Percentiles rank a stretch among this genome's conserved stretches.
These are phyloP conservation scores for Mesorhabditis spiculigera DNA, from an alignment of 2,888 invertebrate genomes.

Conservation along the genomic window DNA sequence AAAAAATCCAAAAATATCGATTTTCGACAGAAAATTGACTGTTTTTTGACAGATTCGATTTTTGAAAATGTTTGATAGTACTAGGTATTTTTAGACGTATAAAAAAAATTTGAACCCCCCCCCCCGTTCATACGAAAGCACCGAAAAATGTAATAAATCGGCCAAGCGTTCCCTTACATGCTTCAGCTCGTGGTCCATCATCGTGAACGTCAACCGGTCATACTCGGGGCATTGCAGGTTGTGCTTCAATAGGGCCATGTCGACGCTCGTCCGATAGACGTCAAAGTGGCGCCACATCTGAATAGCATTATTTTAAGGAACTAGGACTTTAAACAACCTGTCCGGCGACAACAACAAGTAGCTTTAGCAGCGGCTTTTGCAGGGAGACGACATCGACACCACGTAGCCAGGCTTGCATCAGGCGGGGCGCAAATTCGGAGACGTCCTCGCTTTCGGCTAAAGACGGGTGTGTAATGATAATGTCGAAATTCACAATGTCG, in stretches of 20 bases:
- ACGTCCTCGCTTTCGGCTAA: conserved; percentile 73
- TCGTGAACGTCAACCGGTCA: too few relatives aligned
- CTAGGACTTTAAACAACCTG: conserved; percentile 19
- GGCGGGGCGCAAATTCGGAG: conserved; percentile 70
- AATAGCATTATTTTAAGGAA: conserved; percentile 63
- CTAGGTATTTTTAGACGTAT: too few relatives aligned
- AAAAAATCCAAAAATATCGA: conserved; percentile 65
- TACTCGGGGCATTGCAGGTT: conserved; percentile 49
- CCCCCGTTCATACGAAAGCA: conserved; percentile 59
- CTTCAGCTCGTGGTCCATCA: too few relatives aligned
- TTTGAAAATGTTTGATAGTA: too few relatives aligned
- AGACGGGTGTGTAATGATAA: conserved; percentile 23
- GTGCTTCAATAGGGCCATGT: conserved; percentile 77
- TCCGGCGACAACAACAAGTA: conserved; percentile 37
- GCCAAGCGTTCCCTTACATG: too few relatives aligned
- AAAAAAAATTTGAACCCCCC: conserved; percentile 59
- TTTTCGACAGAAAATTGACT: conserved; percentile 65
- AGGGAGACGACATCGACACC: conserved; percentile 66
- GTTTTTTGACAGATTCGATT: too few relatives aligned
- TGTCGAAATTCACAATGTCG: too few relatives aligned
- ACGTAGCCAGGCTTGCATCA: conserved; percentile 87
- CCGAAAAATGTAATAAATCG: too few relatives aligned
- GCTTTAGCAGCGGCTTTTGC: conserved; percentile 31
- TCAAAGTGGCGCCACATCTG: conserved; percentile 86
- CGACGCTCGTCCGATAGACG: conserved; percentile 86